Evolutionary conservation across 2,888 invertebrate species (phyloP).

Genomic region (Tetranychus piercei): DNA sequence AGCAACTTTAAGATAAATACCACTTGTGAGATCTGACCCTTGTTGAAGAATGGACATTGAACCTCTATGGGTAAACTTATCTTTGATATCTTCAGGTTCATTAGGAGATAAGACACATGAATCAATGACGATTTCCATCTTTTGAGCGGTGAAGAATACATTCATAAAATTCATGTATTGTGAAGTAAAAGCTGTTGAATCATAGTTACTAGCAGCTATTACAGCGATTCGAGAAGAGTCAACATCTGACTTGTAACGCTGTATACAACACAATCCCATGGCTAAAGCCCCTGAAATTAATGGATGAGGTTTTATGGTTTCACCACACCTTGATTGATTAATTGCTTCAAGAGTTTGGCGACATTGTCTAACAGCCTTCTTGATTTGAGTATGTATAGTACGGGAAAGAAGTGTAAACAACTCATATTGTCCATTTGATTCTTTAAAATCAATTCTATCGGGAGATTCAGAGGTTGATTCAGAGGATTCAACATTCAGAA

Average conservation of each 20-base stretch:
- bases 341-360: conserved; percentile 1
- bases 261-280: conserved; percentile 71
- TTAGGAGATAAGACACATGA: conserved; percentile 52
- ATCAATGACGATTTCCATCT: conserved; percentile 60
- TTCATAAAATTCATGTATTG: conserved; percentile 99
- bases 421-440: conserved; percentile 79
- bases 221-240: conserved; percentile 28
- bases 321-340: neutral
- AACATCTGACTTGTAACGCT: conserved; percentile 13
- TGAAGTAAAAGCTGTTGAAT: conserved; percentile 45
- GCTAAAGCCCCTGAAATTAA: conserved; percentile 65
- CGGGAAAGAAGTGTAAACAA: conserved; percentile 66
- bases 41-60: conserved; percentile 27
- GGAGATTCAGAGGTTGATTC: conserved; percentile 41
- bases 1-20: conserved; percentile 70
- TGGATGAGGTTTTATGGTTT: conserved; percentile 30
- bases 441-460: conserved; percentile 37
- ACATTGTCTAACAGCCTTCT: neutral
- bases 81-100: conserved; percentile 58
- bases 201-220: conserved; percentile 68
- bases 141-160: conserved; percentile 86
- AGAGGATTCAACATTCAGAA: too few relatives aligned
- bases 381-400: conserved; percentile 40
- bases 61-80: conserved; percentile 20
- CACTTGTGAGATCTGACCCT: conserved; percentile 88